These are phyloP conservation scores for Dinothrombium tinctorium DNA, from an alignment of 1,140 invertebrate genomes.

Conservation along the genomic window DNA sequence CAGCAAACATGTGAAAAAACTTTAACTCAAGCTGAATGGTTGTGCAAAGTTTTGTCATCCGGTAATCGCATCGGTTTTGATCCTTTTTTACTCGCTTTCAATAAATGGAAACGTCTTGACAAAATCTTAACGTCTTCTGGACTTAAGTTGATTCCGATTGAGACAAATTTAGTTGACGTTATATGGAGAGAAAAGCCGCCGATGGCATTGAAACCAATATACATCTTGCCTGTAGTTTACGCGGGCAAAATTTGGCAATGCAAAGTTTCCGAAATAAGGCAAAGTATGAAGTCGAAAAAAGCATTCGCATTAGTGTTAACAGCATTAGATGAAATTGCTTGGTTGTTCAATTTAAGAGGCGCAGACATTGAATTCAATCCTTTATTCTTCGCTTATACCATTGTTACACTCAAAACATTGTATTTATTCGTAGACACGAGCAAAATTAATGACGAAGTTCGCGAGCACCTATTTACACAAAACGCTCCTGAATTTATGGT, in stretches of 20 bases:
- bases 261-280: slow-evolving; percentile 40
- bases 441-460: slow-evolving; percentile 31
- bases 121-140: slow-evolving; percentile 32
- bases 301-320: slow-evolving; percentile 46
- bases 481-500: no score
- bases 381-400: slow-evolving; percentile 75
- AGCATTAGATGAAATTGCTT: slow-evolving; percentile 76
- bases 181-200: slow-evolving; percentile 40
- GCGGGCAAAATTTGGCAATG: slow-evolving; percentile 38
- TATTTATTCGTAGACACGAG: slow-evolving; percentile 43
- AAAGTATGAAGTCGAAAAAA: slow-evolving; percentile 44
- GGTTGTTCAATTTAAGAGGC: slow-evolving; percentile 78
- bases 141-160: slow-evolving; percentile 39
- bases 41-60: slow-evolving; percentile 34
- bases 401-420: slow-evolving; percentile 38
- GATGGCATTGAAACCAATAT: slow-evolving; percentile 33
- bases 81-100: slow-evolving; percentile 43
- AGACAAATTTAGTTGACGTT: slow-evolving; percentile 53
- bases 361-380: slow-evolving; percentile 91
- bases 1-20: slow-evolving; percentile 38
- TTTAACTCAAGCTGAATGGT: slow-evolving; percentile 44
- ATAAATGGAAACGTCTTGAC: slow-evolving; percentile 38
- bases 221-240: slow-evolving; percentile 36
- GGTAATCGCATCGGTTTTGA: slow-evolving; percentile 57
- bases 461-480: slow-evolving; percentile 39